Evolutionary conservation across 2,888 invertebrate genomes (phyloP), one percentile per base, ranked within the genome.

Genomic region (Sturmia bella): DNA sequence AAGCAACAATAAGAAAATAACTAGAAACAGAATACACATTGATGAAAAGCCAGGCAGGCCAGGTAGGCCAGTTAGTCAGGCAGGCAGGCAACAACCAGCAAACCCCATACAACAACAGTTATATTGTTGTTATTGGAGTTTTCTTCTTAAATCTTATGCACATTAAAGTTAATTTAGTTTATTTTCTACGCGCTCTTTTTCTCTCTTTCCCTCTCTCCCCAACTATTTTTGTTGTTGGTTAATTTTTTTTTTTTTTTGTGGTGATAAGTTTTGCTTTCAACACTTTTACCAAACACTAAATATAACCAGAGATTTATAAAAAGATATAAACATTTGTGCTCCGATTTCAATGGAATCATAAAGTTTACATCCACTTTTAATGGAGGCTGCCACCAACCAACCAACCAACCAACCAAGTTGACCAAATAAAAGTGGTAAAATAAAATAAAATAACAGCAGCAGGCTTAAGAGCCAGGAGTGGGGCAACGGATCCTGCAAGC

Each of bases 181-280:
- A 83, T 72, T 74, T 73, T 48, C 81, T 73, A n/a, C 6, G 12
- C 6, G 6, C 15, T 43, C 15, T 43, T 3, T n/a, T n/a, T n/a
- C 7, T 54, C 27, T 24, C 3, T 52, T 52, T 13, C 41, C 13
- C 21, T 70, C 78, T 73, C 2, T 9, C 6, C 3, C 54, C 27
- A 85, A n/a, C n/a, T n/a, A n/a, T n/a, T n/a, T n/a, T 70, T 84
- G 54, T 83, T 85, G 86, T 83, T 85, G 84, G n/a, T n/a, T n/a
- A n/a, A n/a, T n/a, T n/a, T n/a, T n/a, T n/a, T n/a, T n/a, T n/a
- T 86, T 85, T 85, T 88, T 76, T 70, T 86, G 75, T 75, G 79
- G 72, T 80, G 84, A 85, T 88, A 88, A 88, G 87, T 87, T 87
- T 88, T 88, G 87, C 88, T 88, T 88, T 88, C 88, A 88, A 88